Base-by-base conservation (phyloP, 23 tunicate genomes). In the Oikopleura albicans region DNA sequence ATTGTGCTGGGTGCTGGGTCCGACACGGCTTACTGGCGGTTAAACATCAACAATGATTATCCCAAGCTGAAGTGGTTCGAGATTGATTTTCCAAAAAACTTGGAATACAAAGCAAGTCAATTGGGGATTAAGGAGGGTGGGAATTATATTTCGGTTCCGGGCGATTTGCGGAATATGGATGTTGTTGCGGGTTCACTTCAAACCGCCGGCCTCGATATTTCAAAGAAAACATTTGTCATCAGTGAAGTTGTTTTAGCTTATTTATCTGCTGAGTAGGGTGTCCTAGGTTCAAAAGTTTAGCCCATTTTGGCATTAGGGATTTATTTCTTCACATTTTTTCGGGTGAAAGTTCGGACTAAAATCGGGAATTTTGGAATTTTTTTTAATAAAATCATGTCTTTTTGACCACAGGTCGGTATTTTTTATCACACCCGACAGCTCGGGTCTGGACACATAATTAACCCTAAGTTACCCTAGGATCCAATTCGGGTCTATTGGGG, bases 61-160 rank as follows among this genome's bases (percentile, higher is more conserved):
- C 37, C 28, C 28, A 29, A 31, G 4, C 28, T 71, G 31, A 71
- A 71, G 79, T 71, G 79, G 79, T 71, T 71, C 79, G 79, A 71
- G 37, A 71, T 71, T 16, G 79, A 71, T 29, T 71, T 71, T 71
- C 34, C 27, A 29, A 71, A 71, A 16, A 71, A 71, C 31, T 37
- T 71, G 4, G 35, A 71, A 16, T 71, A 71, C 37, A 71, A 71
- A 29, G 2, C 37, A 34, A 12, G 4, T 12, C 4, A 22, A 71
- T 37, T 71, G 37, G 79, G 37, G 31, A 71, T 22, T 2, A 12
- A 4, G 37, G 31, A 71, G 28, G 59, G 59, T 8, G n/a, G n/a
- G n/a, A 49, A 49, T 49, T 71, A 71, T 29, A 22, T 71, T 71
- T 4, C 79, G 28, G 79, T 71, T 71, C 79, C 79, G 79, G 79